Conservation (phyloP, 2,113 vertebrate species). For the Lontra canadensis region DNA sequence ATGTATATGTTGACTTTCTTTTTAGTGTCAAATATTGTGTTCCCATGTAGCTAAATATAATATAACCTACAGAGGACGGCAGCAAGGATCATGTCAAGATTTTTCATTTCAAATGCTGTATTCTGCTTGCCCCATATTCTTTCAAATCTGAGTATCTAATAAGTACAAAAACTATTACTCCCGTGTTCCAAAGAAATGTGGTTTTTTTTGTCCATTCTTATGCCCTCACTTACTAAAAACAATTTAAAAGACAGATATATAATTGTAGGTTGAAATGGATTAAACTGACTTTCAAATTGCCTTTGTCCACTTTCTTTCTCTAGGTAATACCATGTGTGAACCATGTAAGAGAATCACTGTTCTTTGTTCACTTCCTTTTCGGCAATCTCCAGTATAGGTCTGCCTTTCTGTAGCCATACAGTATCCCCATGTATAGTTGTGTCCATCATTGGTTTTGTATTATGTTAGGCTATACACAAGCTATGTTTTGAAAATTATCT, state of each 20-base stretch:
- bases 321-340: not conserved
- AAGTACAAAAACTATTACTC: not conserved
- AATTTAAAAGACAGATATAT: not conserved
- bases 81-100: not conserved
- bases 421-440: not conserved
- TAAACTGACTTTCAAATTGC: not conserved
- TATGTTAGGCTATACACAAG: not conserved
- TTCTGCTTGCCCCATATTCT: not conserved
- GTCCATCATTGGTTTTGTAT: not conserved
- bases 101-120: not conserved
- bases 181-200: not conserved
- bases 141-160: not conserved
- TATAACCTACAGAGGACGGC: not conserved
- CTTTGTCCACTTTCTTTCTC: not conserved
- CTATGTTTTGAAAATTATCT: not conserved
- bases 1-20: not conserved
- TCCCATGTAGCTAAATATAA: not conserved
- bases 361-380: not conserved
- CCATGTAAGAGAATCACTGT: not conserved
- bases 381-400: not conserved
- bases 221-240: not conserved
- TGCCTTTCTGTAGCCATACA: not conserved
- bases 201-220: not conserved
- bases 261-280: not conserved
- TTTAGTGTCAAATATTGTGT: not conserved